These are phyloP conservation scores for Orthosia incerta DNA, from an alignment of 2,888 invertebrate genomes.

Conservation along the genomic window DNA sequence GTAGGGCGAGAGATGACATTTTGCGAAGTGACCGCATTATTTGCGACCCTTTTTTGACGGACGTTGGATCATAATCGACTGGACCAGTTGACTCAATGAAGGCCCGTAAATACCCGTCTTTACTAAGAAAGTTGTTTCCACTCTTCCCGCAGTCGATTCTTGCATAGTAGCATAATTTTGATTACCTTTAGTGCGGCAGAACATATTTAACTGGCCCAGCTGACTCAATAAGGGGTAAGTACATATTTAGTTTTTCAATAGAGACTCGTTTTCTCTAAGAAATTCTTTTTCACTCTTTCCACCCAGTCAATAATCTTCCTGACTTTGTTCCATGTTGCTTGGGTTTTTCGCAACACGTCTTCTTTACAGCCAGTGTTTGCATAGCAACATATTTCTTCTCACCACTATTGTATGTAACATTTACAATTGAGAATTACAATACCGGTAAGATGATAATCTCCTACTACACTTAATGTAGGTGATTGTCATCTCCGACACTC, in stretches of 20 bases:
- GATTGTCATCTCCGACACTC: not conserved
- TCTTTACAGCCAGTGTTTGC: no score
- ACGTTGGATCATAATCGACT: slow-evolving; percentile 20
- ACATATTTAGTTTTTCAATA: not conserved
- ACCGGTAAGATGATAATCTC: no score
- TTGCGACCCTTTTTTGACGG: not conserved
- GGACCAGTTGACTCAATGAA: not conserved
- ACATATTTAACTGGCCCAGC: slow-evolving; percentile 17
- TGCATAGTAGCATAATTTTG: not conserved
- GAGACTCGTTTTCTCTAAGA: not conserved
- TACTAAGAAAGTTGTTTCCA: not conserved
- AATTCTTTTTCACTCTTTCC: not conserved
- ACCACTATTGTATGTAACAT: no score
- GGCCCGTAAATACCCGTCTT: not conserved
- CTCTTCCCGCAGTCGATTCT: not conserved
- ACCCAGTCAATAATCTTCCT: no score
- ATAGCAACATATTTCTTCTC: no score
- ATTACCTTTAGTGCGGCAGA: not conserved
- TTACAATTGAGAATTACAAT: no score
- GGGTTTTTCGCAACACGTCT: no score
- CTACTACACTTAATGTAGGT: not conserved
- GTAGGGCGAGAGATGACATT: slow-evolving; percentile 1
- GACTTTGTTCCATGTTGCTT: no score
- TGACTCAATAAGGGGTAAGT: not conserved
- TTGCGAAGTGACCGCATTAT: slow-evolving; percentile 7